Base-by-base conservation (phyloP, 2,888 invertebrate species). In the Erebia epiphron region DNA sequence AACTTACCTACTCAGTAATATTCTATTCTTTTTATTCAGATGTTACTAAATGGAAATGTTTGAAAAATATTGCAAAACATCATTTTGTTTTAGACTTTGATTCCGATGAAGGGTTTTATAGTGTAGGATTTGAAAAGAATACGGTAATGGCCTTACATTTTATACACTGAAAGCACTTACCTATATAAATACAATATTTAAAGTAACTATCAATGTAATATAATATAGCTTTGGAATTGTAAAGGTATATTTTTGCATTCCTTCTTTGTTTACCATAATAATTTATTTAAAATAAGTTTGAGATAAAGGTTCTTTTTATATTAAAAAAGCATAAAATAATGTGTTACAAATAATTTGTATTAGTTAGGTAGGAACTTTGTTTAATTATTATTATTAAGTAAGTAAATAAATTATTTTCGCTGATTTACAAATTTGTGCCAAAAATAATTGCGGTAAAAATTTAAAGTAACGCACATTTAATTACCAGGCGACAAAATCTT, bases 231-330 rank as follows among this genome's bases (percentile, higher is more conserved):
- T 62, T 62, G 62, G 49, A 62, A 62, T 73, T 73, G 73, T 75
- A 65, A 72, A 71, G 70, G 54, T 72, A 66, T 73, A 69, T 73
- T 67, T 73, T 73, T 71, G 49, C 67, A 73, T 69, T 73, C 69
- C 64, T 69, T 60, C 68, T 60, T 66, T 69, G 54, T 73, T 68
- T 65, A 71, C 16, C 49, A 52, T 60, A 62, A 46, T 58, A 56
- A 69, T 73, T 70, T 70, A 46, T 13, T 46, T 46, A 13, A 13
- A 13, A 63, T 68, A 52, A 68, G 57, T 73, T 62, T 21, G 57
- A 61, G 49, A 62, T 56, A 54, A 66, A 69, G 35, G 18, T 67
- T 61, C 68, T 58, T 65, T 58, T 26, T 26, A 26, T 21, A 60
- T 18, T 11, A 18, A 21, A n/a, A 50, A 50, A 50, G 14, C 21